Percentiles rank a stretch among this genome's conserved stretches.
phyloP scores from a whole-genome alignment of 2,888 invertebrate genomes.

The Himalopsyche kuldschensis region DNA sequence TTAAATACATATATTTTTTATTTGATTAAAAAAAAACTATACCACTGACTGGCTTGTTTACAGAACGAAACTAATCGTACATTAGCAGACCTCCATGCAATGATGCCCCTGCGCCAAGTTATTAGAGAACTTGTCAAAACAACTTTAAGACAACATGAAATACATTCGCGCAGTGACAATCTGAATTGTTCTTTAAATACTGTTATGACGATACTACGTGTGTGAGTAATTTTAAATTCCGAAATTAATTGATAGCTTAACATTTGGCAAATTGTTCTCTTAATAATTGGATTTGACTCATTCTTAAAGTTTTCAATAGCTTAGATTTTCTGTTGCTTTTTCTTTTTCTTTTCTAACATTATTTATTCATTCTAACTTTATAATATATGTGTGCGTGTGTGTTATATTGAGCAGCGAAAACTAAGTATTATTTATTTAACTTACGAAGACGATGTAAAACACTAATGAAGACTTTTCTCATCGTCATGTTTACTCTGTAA shows the following conservation, averaged over 20 bases:
- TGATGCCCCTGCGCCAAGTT: background rate
- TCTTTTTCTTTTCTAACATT: too few relatives aligned
- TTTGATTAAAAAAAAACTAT: background rate
- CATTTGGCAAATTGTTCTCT: background rate
- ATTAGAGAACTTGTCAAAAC: background rate
- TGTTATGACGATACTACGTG: background rate
- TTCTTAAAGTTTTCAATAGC: background rate
- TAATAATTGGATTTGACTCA: background rate
- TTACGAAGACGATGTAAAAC: too few relatives aligned
- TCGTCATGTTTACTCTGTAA: too few relatives aligned
- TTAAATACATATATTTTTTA: too few relatives aligned
- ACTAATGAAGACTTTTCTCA: too few relatives aligned
- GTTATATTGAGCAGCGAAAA: too few relatives aligned
- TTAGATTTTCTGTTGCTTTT: background rate
- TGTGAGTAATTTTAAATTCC: background rate
- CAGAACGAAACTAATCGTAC: background rate
- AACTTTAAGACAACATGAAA: background rate
- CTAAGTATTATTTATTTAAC: too few relatives aligned
- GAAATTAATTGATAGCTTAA: background rate
- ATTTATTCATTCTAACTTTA: too few relatives aligned
- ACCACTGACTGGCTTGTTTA: background rate
- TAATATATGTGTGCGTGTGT: too few relatives aligned
- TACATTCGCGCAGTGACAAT: background rate
- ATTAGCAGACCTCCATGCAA: background rate
- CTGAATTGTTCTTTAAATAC: background rate